phyloP scores from a whole-genome alignment of 2,888 invertebrate species.

The Toxonevra muliebris region DNA sequence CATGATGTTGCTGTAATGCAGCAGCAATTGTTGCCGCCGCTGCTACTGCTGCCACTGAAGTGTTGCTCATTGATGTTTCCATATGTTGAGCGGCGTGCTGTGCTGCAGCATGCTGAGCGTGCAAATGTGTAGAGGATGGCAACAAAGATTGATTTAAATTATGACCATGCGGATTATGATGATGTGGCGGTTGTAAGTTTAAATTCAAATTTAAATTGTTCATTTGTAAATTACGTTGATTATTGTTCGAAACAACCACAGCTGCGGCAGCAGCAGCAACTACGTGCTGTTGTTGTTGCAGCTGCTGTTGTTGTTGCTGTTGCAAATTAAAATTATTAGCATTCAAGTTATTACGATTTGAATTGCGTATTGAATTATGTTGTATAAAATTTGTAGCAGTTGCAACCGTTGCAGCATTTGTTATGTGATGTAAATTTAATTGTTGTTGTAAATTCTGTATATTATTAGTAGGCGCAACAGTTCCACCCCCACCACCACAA shows the following conservation, averaged over 20 bases:
- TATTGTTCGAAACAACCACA: constrained; percentile 52
- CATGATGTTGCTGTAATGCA: constrained; percentile 49
- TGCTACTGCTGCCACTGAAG: constrained; percentile 67
- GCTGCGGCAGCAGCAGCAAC: constrained; percentile 59
- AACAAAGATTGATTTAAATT: constrained; percentile 66
- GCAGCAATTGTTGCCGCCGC: constrained; percentile 68
- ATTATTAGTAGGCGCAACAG: constrained; percentile 45
- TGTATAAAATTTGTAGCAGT: constrained; percentile 53
- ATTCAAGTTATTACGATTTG: constrained; percentile 59
- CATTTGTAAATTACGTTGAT: constrained; percentile 57
- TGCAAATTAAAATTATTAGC: constrained; percentile 55
- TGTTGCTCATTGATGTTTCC: constrained; percentile 50
- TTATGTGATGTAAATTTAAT: constrained; percentile 44
- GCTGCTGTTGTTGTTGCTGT: constrained; percentile 48
- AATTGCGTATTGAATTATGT: constrained; percentile 60
- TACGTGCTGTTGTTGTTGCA: constrained; percentile 51
- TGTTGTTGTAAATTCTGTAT: constrained; percentile 49
- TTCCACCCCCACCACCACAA: constrained; percentile 11
- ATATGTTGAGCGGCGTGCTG: constrained; percentile 45
- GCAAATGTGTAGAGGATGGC: constrained; percentile 66
- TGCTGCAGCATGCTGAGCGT: constrained; percentile 40
- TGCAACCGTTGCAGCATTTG: constrained; percentile 35
- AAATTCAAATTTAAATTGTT: constrained; percentile 59
- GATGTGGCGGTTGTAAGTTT: constrained; percentile 46
- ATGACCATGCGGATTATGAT: constrained; percentile 55